Conservation (phyloP, 1,140 invertebrate species). For the Hesperophylax magnus region DNA sequence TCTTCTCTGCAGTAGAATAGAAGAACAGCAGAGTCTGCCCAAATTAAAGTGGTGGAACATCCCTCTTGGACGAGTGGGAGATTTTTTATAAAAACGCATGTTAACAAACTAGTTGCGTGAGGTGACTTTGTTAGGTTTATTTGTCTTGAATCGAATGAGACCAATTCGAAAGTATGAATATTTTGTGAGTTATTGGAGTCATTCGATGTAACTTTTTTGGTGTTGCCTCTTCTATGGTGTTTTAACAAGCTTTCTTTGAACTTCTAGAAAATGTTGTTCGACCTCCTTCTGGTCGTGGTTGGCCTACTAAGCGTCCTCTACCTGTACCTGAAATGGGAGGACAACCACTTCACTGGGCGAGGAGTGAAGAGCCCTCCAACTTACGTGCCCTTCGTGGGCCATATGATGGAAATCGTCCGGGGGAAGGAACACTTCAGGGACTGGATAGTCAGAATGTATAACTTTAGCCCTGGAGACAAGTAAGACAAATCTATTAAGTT, state of each 20-base stretch:
- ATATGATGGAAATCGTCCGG: conserved; percentile 37
- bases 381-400: conserved; percentile 39
- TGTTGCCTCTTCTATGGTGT: neutral
- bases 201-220: neutral
- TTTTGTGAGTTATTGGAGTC: neutral
- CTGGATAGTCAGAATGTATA: conserved; percentile 14
- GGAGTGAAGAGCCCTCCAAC: conserved; percentile 26
- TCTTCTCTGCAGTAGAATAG: no score
- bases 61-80: no score
- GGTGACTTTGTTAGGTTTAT: no score
- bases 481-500: neutral
- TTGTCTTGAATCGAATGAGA: no score
- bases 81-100: no score
- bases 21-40: no score
- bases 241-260: neutral
- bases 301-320: neutral
- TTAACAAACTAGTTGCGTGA: no score
- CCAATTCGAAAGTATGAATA: no score
- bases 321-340: conserved; percentile 34
- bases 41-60: no score
- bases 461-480: conserved; percentile 25
- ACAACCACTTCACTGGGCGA: conserved; percentile 35
- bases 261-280: neutral
- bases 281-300: conserved; percentile 2
- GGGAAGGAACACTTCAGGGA: conserved; percentile 40